Evolutionary conservation across 2,888 invertebrate genomes (phyloP), one percentile per base, ranked within the genome.

Genomic region (Anthrax anthrax): DNA sequence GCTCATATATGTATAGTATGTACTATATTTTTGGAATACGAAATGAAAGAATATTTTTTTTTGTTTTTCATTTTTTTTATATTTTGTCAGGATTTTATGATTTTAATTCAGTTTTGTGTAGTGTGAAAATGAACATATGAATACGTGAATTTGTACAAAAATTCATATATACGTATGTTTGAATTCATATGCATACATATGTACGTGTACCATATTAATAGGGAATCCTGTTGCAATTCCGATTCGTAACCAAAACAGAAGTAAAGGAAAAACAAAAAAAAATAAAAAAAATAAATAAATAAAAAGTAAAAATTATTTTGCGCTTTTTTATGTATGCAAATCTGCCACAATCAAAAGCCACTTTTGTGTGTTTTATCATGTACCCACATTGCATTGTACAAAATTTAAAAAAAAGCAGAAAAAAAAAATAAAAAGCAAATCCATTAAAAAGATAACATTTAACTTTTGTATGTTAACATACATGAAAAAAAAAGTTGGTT

Each of bases 281-380:
- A 48, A 47, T 14, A 37, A 16, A n/a, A 38, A 23, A 36, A 37
- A 37, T 5, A 46, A 42, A n/a, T n/a, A n/a, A n/a, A n/a, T n/a
- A n/a, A n/a, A n/a, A n/a, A n/a, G n/a, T n/a, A n/a, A n/a, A n/a
- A n/a, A n/a, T n/a, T n/a, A n/a, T n/a, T n/a, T n/a, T n/a, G n/a
- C n/a, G n/a, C n/a, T n/a, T n/a, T 46, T 53, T 46, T 47, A 41
- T 13, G 53, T 53, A 55, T 55, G 54, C 55, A 54, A 57, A 56
- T 51, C 55, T 50, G 55, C 56, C 56, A 54, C 56, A 57, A 55
- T 54, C 54, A 55, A 57, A 58, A 58, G 58, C 57, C 57, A 57
- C 57, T 57, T 55, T 57, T 56, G 54, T 52, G 57, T 54, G 52
- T 47, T 50, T n/a, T 50, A 27, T 47, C 47, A 42, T 47, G 36